Conservation (phyloP, 2,113 vertebrate genomes). For the Neoarius graeffei region DNA sequence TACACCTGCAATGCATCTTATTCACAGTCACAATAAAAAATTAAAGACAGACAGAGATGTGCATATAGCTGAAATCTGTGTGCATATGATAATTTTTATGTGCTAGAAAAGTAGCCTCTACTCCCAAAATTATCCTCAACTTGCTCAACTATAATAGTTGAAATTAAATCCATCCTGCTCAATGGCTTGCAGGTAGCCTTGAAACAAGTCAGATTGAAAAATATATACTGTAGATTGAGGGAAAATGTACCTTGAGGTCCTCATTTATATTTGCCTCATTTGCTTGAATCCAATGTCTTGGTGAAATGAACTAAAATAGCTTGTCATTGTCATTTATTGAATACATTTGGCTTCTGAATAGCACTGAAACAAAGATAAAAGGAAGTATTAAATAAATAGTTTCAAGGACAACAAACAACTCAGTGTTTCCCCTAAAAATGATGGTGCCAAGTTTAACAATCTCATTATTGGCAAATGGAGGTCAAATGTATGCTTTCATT, state of each 20-base stretch:
- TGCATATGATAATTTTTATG: slow-evolving; percentile 23
- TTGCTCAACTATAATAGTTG: not conserved
- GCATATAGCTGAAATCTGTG: slow-evolving; percentile 4
- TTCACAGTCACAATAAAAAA: slow-evolving; percentile 45
- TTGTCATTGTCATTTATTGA: not conserved
- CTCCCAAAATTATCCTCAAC: not conserved
- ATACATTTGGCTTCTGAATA: not conserved
- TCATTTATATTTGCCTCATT: slow-evolving; percentile 24
- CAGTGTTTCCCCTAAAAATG: slow-evolving; percentile 22
- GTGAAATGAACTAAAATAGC: not conserved
- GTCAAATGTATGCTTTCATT: slow-evolving; percentile 9
- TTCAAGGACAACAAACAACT: not conserved
- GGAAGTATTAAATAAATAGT: not conserved
- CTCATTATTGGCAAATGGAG: slow-evolving; percentile 43
- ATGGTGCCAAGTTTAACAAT: slow-evolving; percentile 20
- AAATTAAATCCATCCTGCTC: not conserved
- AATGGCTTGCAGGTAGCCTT: slow-evolving; percentile 3
- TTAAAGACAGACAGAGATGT: slow-evolving; percentile 45
- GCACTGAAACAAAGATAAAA: not conserved
- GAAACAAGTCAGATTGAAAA: slow-evolving; percentile 20
- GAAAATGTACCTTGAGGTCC: not conserved
- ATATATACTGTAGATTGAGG: not conserved
- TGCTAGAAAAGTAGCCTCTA: slow-evolving; percentile 1
- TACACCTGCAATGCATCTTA: slow-evolving; percentile 33
- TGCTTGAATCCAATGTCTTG: not conserved